Conservation (phyloP, 2,888 invertebrate genomes). For the Stenodera caucasica region DNA sequence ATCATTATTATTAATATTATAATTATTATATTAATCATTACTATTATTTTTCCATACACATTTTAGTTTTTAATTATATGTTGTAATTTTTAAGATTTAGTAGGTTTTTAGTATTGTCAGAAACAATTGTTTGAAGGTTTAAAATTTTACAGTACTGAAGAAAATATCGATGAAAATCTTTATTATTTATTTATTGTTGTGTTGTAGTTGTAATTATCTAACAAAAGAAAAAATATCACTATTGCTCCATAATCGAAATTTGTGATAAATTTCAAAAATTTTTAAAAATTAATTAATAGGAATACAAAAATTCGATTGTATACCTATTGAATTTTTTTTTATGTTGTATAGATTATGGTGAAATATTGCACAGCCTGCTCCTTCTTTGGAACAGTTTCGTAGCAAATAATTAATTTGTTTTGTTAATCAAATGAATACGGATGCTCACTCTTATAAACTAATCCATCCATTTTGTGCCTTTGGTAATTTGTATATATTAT, state of each 20-base stretch:
- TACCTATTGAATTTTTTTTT: slow-evolving; percentile 32
- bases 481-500: slow-evolving; percentile 37
- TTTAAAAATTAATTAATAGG: slow-evolving; percentile 25
- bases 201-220: slow-evolving; percentile 36
- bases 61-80: slow-evolving; percentile 2
- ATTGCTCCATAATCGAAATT: slow-evolving; percentile 25
- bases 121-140: neutral
- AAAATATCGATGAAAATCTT: neutral
- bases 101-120: neutral
- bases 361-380: slow-evolving; percentile 36
- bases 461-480: slow-evolving; percentile 57
- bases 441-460: slow-evolving; percentile 52
- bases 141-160: slow-evolving; percentile 27
- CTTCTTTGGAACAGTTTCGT: slow-evolving; percentile 32
- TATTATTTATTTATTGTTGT: slow-evolving; percentile 42
- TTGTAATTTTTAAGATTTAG: slow-evolving; percentile 1
- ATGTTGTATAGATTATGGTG: slow-evolving; percentile 18
- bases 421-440: slow-evolving; percentile 42
- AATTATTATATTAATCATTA: neutral
- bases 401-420: slow-evolving; percentile 39
- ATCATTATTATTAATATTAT: neutral
- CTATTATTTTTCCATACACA: neutral
- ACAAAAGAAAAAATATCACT: slow-evolving; percentile 21
- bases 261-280: slow-evolving; percentile 24
- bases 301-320: slow-evolving; percentile 22